Evolutionary conservation across 2,113 vertebrate species (phyloP), one percentile per base, ranked within the genome.

Genomic region (Aegotheles bennettii): DNA sequence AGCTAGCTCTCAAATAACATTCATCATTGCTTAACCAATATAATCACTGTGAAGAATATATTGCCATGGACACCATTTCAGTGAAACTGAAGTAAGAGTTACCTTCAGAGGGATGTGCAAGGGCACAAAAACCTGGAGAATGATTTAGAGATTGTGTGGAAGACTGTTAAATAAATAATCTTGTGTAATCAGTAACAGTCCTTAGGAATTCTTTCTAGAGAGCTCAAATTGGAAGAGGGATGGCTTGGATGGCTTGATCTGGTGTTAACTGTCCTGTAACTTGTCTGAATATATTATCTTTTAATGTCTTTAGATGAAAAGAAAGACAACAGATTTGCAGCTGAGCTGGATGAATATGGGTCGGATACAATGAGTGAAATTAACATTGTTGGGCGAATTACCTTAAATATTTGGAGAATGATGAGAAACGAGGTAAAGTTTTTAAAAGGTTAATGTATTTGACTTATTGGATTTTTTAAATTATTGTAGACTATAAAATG

Each of bases 351-450:
- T 87, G 99, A 99, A 50, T 99, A 99, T 26, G 99, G 99, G 24
- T 98, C 99, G 0, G 99, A 99, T 97, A 98, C 99, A 97, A 99
- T 99, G 99, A 98, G 98, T 12, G 99, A 99, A 97, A 99, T 99
- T 97, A 97, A 99, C 96, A 98, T 99, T 71, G 97, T 99, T 40
- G 99, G 99, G 26, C 98, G 99, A 59, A 98, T 99, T 96, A 96
- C 97, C 69, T 97, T 99, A 85, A 99, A 99, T 98, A 94, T 99
- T 95, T 99, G 99, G 99, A 99, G 99, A 96, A 98, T 99, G 94
- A 99, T 99, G 99, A 99, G 99, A 98, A 98, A 98, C 20, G 99
- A 99, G 99, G 99, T 98, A 98, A 97, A 10, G 38, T 64, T 95
- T 94, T 70, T 63, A 8, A 95, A 84, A 94, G 20, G 42, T 79